Percentiles rank a stretch among this genome's conserved stretches.
These are phyloP conservation scores for Sylvilagus floridanus DNA, from an alignment of 2,797 vertebrate species.

Conservation along the genomic window DNA sequence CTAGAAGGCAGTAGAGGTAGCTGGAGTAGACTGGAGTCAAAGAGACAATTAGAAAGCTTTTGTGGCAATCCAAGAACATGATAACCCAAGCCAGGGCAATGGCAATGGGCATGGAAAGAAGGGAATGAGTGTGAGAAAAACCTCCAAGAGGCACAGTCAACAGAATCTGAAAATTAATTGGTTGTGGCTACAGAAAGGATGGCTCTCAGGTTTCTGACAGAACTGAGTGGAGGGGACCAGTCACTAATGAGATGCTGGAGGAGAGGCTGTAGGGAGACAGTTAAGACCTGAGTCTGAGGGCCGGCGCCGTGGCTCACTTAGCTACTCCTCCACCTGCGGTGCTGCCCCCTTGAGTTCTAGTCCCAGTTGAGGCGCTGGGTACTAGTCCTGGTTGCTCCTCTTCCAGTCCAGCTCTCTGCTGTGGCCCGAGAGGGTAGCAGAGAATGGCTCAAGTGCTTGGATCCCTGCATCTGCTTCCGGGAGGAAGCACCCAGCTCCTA, in stretches of 20 bases:
- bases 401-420: too few species aligned
- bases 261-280: background rate
- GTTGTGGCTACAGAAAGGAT: slow-evolving; percentile 9
- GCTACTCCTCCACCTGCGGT: too few species aligned
- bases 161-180: slow-evolving; percentile 32
- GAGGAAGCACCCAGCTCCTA: too few species aligned
- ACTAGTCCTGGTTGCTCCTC: too few species aligned
- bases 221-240: background rate
- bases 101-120: background rate
- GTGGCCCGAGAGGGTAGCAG: too few species aligned
- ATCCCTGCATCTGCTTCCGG: too few species aligned
- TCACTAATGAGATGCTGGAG: background rate
- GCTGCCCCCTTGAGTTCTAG: too few species aligned
- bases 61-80: background rate
- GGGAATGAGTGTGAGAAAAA: slow-evolving; percentile 46
- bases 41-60: slow-evolving; percentile 35
- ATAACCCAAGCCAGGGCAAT: slow-evolving; percentile 13
- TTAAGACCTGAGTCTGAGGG: slow-evolving; percentile 2
- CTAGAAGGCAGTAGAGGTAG: slow-evolving; percentile 9
- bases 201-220: slow-evolving; percentile 37
- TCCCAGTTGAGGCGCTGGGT: too few species aligned
- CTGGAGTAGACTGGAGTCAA: background rate
- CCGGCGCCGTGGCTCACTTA: too few species aligned
- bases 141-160: slow-evolving; percentile 21
- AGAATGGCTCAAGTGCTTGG: too few species aligned